Conservation (phyloP, 2,888 invertebrate genomes). For the Beris morrisii region DNA sequence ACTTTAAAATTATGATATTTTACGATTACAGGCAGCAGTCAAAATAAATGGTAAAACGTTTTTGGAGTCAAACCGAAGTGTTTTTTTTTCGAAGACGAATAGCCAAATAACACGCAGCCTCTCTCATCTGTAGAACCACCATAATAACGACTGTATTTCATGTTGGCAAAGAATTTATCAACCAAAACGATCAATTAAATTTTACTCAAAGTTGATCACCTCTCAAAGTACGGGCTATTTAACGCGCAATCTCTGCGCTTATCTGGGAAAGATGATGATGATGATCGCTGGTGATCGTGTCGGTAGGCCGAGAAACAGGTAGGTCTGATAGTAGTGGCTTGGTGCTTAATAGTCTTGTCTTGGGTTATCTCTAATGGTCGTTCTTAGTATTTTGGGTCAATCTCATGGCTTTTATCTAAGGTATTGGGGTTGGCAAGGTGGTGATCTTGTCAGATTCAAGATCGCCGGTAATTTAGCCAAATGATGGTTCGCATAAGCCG, state of each 20-base stretch:
- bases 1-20: conserved; percentile 7
- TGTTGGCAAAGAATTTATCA: conserved; percentile 54
- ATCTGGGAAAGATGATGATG: conserved; percentile 15
- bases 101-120: conserved; percentile 34
- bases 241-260: conserved; percentile 7
- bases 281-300: conserved; percentile 13
- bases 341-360: not conserved
- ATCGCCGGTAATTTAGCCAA: no score
- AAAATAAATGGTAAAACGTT: conserved; percentile 17
- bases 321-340: no score
- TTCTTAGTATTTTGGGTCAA: conserved; percentile 9
- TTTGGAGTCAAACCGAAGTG: not conserved
- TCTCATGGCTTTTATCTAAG: not conserved
- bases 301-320: no score
- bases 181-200: conserved; percentile 49
- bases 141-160: conserved; percentile 55
- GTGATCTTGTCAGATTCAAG: no score
- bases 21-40: conserved; percentile 27
- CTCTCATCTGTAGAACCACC: not conserved
- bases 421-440: no score
- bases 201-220: conserved; percentile 33
- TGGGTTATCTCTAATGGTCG: not conserved
- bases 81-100: conserved; percentile 27
- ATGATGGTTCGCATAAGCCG: no score
- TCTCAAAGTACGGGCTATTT: conserved; percentile 15